A percentile compares a stretch with the other conserved stretches of the same genome.
Evolutionary conservation across 35 echinoderm and acorn worm species (phyloP).

Genomic region (Heliocidaris erythrogramma): DNA sequence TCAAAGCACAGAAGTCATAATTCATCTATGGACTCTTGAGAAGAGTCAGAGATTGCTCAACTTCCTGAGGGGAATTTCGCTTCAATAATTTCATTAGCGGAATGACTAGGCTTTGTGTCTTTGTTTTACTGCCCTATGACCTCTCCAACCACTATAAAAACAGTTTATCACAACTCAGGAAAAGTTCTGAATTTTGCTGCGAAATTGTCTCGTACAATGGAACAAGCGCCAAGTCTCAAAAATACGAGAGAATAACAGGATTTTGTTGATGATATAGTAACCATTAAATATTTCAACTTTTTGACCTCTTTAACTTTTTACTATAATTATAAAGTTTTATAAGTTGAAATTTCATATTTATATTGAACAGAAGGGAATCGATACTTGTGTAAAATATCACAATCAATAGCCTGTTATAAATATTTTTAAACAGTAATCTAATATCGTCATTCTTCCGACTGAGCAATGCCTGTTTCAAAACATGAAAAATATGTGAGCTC

Average conservation of each 20-base stretch:
- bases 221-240: not conserved
- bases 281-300: not conserved
- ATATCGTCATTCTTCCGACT: not conserved
- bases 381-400: not conserved
- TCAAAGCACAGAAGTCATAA: slow-evolving; percentile 17
- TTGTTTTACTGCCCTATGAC: slow-evolving; percentile 35
- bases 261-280: too few species aligned
- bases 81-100: slow-evolving; percentile 40
- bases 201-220: too few species aligned
- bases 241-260: not conserved
- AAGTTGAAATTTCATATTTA: too few species aligned
- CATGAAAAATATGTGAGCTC: not conserved
- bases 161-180: not conserved
- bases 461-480: not conserved
- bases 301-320: not conserved
- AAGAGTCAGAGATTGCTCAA: slow-evolving; percentile 42
- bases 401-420: too few species aligned
- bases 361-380: not conserved
- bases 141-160: not conserved
- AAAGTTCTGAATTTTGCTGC: too few species aligned
- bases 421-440: too few species aligned
- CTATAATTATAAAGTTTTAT: not conserved
- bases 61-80: slow-evolving; percentile 41
- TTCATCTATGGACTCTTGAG: slow-evolving; percentile 16
- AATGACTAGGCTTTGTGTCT: slow-evolving; percentile 22